Evolutionary conservation across 2,888 invertebrate genomes (phyloP), one percentile per base, ranked within the genome.

Genomic region (Cephonodes hylas): DNA sequence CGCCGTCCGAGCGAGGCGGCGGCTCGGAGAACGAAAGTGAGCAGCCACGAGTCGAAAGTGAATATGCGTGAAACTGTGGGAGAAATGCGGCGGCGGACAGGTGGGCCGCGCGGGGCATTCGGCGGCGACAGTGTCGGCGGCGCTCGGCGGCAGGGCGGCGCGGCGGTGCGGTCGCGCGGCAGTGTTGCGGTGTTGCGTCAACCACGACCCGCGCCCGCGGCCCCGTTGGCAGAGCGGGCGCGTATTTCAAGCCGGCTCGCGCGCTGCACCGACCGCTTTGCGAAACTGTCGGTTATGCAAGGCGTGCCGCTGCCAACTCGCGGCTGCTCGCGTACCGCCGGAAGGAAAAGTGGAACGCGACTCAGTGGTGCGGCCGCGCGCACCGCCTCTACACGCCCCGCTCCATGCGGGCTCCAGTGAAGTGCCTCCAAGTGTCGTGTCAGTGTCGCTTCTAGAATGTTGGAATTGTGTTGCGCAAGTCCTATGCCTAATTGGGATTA

Each of bases 281-380:
- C 92, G 92, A 91, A 91, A 92, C 88, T 85, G 84, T 78, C 81
- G 85, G 91, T 92, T 91, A 91, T 91, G 91, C 91, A 91, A 91
- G 91, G 88, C 86, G 85, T 79, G 87, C 85, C 88, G 89, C 86
- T 92, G 92, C 92, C 92, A 91, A 91, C 89, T 89, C 89, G 90
- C 85, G 78, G 75, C 84, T 79, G 81, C 80, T 81, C 85, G 83
- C 79, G 80, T 84, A 77, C 88, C 89, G 91, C 88, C 91, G 92
- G 91, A 91, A 91, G 91, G 90, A 91, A 91, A 91, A 92, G 91
- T 92, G 89, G 92, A 92, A 90, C 91, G 89, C 84, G 84, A 75
- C 88, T 89, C 91, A 91, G 90, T 91, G 91, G 86, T 80, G 79
- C 81, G 84, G 84, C 85, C 87, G 90, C 90, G 85, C 88, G 90